Percentiles rank a stretch among this genome's conserved stretches.
Conservation (phyloP, 2,797 vertebrate genomes). For the Cossypha polioptera region DNA sequence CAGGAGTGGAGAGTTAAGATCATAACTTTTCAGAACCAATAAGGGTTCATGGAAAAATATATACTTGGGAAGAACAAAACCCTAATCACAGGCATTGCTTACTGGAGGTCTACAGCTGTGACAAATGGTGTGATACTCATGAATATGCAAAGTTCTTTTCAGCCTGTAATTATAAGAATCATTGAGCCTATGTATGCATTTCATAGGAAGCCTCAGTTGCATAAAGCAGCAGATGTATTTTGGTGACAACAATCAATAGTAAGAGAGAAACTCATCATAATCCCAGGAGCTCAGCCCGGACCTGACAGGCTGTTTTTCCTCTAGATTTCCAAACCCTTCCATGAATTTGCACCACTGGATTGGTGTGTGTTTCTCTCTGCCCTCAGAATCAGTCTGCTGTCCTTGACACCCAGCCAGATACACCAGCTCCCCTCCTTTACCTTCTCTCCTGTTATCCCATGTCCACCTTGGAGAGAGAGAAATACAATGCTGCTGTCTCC, state of each 20-base stretch:
- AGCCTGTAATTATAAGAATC: constrained; percentile 61
- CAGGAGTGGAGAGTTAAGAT: constrained; percentile 61
- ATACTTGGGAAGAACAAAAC: constrained; percentile 65
- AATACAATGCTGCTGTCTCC: not conserved
- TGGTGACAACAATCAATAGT: constrained; percentile 41
- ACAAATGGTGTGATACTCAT: constrained; percentile 63
- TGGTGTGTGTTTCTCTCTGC: not conserved
- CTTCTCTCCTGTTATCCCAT: not conserved
- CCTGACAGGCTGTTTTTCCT: not conserved
- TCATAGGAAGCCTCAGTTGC: constrained; percentile 32
- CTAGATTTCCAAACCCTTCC: not conserved
- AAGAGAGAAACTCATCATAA: not conserved
- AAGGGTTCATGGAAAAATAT: constrained; percentile 56
- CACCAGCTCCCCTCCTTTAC: not conserved
- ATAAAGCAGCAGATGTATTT: constrained; percentile 55
- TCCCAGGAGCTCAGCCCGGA: not conserved
- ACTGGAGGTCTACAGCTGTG: constrained; percentile 65
- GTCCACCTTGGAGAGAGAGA: not conserved
- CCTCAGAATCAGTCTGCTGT: not conserved
- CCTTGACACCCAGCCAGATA: not conserved
- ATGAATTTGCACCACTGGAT: not conserved
- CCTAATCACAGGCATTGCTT: constrained; percentile 58
- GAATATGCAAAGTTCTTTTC: constrained; percentile 63
- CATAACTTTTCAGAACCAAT: constrained; percentile 70
- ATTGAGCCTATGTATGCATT: constrained; percentile 43